Base-by-base conservation (phyloP, 2,113 vertebrate genomes). In the Melanerpes formicivorus region DNA sequence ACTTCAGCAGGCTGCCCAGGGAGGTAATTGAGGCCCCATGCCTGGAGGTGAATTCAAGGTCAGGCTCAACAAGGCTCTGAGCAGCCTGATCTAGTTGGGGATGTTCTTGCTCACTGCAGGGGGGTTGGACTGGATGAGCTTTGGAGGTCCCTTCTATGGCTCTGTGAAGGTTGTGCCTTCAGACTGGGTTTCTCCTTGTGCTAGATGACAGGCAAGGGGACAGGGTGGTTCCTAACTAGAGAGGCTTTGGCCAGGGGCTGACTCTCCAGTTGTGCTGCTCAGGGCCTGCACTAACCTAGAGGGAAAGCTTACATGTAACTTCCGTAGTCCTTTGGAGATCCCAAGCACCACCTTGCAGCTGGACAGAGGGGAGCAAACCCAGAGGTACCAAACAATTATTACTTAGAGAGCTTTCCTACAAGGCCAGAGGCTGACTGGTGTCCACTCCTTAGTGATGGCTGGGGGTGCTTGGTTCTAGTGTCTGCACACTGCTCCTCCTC, bases 301-400 rank as follows among this genome's bases (percentile, higher is more conserved):
- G 71, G n/a, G 21, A 66, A 69, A 13, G 18, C 25, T 79, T 34
- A 4, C 13, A 9, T 10, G 69, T 34, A 58, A 18, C 58, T 64
- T 52, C 3, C 55, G 0, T 27, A 67, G 74, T 69, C 44, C 66
- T 65, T 13, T 10, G 23, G 40, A 29, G 69, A 58, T 48, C 14
- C 0, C 52, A 65, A 19, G n/a, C 40, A 32, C 12, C 4, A 1
- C 44, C 4, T 11, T 32, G 3, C 2, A 58, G 63, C 25, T 63
- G 37, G 63, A 34, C 29, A 74, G 60, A 87, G 46, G 15, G 54
- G 69, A 86, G 42, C n/a, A 34, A 18, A 76, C 2, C 26, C 23
- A 46, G 46, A 74, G 34, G n/a, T 11, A 7, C 8, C 15, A 6
- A n/a, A 7, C 37, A 71, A 12, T 25, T 18, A 48, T 18, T 10